Conservation (phyloP, 2,113 vertebrate genomes). For the Stigmatopora argus region DNA sequence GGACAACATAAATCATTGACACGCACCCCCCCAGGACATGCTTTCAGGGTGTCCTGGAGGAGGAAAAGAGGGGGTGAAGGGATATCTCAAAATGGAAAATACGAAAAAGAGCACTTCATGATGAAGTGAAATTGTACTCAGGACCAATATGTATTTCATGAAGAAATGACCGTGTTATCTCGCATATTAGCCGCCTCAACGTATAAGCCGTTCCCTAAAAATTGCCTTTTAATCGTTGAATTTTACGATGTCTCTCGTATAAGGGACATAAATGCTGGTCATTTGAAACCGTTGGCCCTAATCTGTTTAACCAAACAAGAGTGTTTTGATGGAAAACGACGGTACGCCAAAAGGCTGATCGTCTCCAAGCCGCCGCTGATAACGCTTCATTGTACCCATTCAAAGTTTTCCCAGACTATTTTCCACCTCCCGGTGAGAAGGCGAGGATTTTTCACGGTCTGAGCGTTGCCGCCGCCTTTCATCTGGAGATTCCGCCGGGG, state of each 20-base stretch:
- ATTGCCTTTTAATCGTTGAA: no score
- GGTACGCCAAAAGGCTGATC: neutral
- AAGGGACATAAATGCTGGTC: no score
- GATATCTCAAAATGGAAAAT: constrained; percentile 38
- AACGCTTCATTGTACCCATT: constrained; percentile 62
- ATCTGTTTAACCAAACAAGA: no score
- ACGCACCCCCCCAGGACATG: constrained; percentile 25
- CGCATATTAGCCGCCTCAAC: no score
- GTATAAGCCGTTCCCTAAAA: no score
- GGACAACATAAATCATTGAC: constrained; percentile 52
- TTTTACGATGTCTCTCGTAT: no score
- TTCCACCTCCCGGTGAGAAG: constrained; percentile 59
- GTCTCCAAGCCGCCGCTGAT: constrained; percentile 37
- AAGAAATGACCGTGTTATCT: constrained; percentile 12
- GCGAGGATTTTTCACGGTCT: constrained; percentile 50
- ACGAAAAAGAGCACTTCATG: constrained; percentile 29
- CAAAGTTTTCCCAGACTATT: constrained; percentile 56
- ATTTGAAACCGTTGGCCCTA: no score
- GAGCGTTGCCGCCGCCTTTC: constrained; percentile 54
- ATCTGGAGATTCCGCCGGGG: constrained; percentile 58
- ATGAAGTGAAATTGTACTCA: constrained; percentile 51
- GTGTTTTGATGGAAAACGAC: no score
- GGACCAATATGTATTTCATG: constrained; percentile 67
- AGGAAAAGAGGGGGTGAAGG: constrained; percentile 27
- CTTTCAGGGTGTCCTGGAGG: constrained; percentile 49